These are phyloP conservation scores for Falco biarmicus DNA, from an alignment of 2,797 vertebrate genomes.

Conservation along the genomic window DNA sequence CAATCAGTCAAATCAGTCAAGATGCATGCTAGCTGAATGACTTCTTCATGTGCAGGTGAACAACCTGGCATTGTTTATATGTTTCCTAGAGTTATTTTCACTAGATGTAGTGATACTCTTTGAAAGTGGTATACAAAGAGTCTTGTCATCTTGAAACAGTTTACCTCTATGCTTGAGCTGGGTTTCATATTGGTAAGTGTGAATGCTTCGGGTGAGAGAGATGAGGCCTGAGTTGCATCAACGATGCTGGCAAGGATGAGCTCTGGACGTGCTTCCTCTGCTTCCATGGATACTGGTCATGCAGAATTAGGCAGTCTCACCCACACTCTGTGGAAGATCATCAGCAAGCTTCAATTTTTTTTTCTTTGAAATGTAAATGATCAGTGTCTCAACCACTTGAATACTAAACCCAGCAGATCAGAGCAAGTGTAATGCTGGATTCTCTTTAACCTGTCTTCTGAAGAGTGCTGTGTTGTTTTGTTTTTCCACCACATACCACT, in stretches of 20 bases:
- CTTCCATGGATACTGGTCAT: background rate
- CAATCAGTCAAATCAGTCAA: too few species aligned
- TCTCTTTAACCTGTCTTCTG: background rate
- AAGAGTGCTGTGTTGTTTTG: background rate
- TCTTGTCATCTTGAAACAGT: background rate
- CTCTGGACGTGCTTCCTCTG: background rate
- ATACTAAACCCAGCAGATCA: background rate
- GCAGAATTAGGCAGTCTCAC: background rate
- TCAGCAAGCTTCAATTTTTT: background rate
- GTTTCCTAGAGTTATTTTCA: background rate
- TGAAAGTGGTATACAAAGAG: background rate
- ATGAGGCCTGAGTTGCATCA: fast-evolving
- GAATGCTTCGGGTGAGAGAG: background rate
- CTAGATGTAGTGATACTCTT: background rate
- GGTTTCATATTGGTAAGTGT: background rate
- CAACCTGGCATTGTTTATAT: background rate
- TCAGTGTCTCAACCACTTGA: background rate
- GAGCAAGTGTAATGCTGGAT: background rate
- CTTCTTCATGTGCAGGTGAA: background rate
- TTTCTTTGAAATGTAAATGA: slow-evolving; percentile 56
- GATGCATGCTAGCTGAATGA: background rate
- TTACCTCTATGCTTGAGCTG: background rate
- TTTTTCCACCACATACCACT: background rate
- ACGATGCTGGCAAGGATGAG: background rate
- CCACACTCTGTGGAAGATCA: background rate